phyloP scores from a whole-genome alignment of 2,888 invertebrate genomes.

The Mythimna lalbum region DNA sequence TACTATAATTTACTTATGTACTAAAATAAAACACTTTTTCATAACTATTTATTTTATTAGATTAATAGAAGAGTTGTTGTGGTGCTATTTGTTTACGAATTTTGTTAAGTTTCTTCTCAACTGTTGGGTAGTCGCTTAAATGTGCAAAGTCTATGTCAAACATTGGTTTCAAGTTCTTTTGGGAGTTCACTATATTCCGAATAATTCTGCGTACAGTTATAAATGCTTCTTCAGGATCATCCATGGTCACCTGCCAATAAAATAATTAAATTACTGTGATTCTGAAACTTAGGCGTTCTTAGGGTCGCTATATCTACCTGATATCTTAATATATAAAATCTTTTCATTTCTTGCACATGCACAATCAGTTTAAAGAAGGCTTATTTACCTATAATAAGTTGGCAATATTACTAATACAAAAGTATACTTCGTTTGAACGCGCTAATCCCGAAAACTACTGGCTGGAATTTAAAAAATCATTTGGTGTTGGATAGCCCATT shows the following conservation, averaged over 20 bases:
- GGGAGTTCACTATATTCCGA: slow-evolving; percentile 76
- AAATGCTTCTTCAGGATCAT: slow-evolving; percentile 79
- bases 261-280: background rate
- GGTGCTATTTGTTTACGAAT: slow-evolving; percentile 83
- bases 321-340: too few species aligned
- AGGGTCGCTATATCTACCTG: background rate
- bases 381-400: too few species aligned
- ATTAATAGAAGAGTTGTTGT: slow-evolving; percentile 78
- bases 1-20: slow-evolving; percentile 82
- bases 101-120: slow-evolving; percentile 71
- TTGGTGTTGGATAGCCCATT: too few species aligned
- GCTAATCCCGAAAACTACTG: too few species aligned
- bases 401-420: background rate
- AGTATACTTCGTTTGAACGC: background rate
- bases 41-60: slow-evolving; percentile 53
- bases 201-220: slow-evolving; percentile 79
- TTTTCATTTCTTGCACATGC: too few species aligned
- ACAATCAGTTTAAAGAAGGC: too few species aligned
- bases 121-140: slow-evolving; percentile 71
- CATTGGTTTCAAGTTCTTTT: slow-evolving; percentile 79
- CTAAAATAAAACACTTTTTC: slow-evolving; percentile 80
- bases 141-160: slow-evolving; percentile 83
- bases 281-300: background rate
- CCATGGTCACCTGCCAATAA: slow-evolving; percentile 78
- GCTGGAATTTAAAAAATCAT: too few species aligned